phyloP scores from a whole-genome alignment of 1,140 invertebrate species.

The Micrasema minimum region DNA sequence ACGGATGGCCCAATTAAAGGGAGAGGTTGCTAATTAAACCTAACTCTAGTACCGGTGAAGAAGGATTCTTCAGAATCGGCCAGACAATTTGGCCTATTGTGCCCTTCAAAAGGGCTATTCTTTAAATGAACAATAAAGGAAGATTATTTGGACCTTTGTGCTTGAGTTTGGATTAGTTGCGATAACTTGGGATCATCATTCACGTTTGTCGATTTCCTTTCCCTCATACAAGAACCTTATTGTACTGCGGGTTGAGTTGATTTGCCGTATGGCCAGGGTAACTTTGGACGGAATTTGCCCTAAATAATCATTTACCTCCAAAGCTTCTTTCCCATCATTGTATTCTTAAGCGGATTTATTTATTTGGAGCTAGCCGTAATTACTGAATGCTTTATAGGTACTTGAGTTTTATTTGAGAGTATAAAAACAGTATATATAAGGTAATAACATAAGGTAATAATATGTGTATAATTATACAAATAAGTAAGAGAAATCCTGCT shows the following conservation, averaged over 20 bases:
- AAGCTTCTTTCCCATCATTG: too few species aligned
- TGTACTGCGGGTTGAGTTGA: background rate
- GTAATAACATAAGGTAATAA: too few species aligned
- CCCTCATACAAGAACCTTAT: background rate
- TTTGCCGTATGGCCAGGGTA: background rate
- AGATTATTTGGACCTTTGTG: constrained; percentile 32
- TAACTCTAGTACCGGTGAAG: background rate
- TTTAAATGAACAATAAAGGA: constrained; percentile 34
- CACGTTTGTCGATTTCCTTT: background rate
- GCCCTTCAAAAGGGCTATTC: constrained; percentile 31
- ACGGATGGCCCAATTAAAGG: constrained; percentile 24
- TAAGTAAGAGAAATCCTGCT: too few species aligned
- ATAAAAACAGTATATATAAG: too few species aligned
- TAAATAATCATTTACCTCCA: too few species aligned
- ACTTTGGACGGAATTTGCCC: background rate
- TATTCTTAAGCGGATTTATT: too few species aligned
- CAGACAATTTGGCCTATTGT: constrained; percentile 31
- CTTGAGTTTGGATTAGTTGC: constrained; percentile 2
- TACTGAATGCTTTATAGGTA: too few species aligned
- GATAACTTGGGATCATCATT: constrained; percentile 22
- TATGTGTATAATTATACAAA: too few species aligned
- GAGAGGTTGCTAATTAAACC: too few species aligned
- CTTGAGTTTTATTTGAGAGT: too few species aligned
- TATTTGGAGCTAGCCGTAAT: too few species aligned
- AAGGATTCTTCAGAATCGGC: constrained; percentile 1